Conservation (phyloP, 2,888 invertebrate genomes). For the Lepas anatifera region DNA sequence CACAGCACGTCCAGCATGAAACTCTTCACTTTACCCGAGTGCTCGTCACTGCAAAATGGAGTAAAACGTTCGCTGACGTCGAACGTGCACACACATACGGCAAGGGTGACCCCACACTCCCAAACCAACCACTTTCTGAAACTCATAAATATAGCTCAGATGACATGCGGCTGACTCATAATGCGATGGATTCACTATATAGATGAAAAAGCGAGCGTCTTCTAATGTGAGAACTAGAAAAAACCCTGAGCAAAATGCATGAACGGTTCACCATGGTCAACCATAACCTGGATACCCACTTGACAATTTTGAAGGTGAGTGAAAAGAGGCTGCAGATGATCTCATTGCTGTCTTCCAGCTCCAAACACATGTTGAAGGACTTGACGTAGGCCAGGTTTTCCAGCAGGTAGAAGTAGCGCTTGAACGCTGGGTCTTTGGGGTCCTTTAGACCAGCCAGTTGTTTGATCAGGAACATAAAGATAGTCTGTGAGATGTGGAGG, state of each 20-base stretch:
- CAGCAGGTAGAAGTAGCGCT: constrained; percentile 89
- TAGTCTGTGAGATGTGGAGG: constrained; percentile 58
- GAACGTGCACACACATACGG: too few species aligned
- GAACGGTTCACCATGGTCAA: too few species aligned
- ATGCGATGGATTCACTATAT: too few species aligned
- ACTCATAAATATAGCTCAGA: too few species aligned
- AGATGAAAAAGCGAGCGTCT: too few species aligned
- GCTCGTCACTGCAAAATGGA: constrained; percentile 69
- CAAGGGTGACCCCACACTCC: too few species aligned
- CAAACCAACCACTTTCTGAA: too few species aligned
- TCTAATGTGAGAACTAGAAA: too few species aligned
- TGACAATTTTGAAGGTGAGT: constrained; percentile 90
- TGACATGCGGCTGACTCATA: too few species aligned
- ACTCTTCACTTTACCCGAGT: constrained; percentile 88
- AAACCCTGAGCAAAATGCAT: too few species aligned
- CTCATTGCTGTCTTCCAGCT: constrained; percentile 92
- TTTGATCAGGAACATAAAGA: constrained; percentile 87
- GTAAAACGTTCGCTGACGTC: too few species aligned
- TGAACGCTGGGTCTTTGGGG: constrained; percentile 94
- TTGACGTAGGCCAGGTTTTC: constrained; percentile 96
- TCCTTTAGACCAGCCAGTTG: constrained; percentile 86
- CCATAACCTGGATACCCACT: constrained; percentile 41
- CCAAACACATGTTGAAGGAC: constrained; percentile 97
- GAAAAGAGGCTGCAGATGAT: constrained; percentile 88
- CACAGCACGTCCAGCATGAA: constrained; percentile 94